Evolutionary conservation across 2,888 invertebrate genomes (phyloP).

Genomic region (Odontocolon sp.): DNA sequence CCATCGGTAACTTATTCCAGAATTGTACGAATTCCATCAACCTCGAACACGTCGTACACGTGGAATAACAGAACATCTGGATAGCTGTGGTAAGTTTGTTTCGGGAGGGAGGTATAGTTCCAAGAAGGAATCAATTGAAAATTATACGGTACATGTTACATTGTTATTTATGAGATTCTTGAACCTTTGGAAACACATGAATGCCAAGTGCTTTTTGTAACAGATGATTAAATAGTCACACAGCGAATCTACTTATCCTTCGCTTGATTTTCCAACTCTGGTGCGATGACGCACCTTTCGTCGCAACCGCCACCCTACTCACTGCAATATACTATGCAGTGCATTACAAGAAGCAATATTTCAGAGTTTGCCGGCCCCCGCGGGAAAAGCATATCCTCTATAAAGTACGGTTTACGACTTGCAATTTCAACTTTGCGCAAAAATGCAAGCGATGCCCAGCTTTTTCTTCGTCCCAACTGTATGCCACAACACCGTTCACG

Average conservation of each 20-base stretch:
- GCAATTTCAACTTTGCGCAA: conserved; percentile 76
- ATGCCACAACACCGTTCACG: conserved; percentile 17
- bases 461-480: conserved; percentile 37
- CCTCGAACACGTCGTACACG: background rate
- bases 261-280: no score
- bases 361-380: conserved; percentile 69
- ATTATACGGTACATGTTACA: no score
- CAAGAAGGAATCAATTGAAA: no score
- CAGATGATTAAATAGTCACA: no score
- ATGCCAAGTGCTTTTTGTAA: no score
- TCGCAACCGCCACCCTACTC: conserved; percentile 19
- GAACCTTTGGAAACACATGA: no score
- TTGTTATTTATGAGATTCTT: no score
- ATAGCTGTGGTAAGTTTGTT: conserved; percentile 1
- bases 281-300: no score
- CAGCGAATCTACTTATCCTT: no score
- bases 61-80: conserved; percentile 26
- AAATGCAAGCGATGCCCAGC: conserved; percentile 59
- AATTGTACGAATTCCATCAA: conserved; percentile 7
- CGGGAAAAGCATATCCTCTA: conserved; percentile 65
- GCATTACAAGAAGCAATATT: conserved; percentile 75
- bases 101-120: background rate
- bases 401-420: conserved; percentile 75
- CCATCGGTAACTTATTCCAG: conserved; percentile 10
- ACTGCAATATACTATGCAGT: conserved; percentile 60